Evolutionary conservation across 1,140 invertebrate genomes (phyloP), one percentile per base, ranked within the genome.

Genomic region (Paraescarpia echinospica): DNA sequence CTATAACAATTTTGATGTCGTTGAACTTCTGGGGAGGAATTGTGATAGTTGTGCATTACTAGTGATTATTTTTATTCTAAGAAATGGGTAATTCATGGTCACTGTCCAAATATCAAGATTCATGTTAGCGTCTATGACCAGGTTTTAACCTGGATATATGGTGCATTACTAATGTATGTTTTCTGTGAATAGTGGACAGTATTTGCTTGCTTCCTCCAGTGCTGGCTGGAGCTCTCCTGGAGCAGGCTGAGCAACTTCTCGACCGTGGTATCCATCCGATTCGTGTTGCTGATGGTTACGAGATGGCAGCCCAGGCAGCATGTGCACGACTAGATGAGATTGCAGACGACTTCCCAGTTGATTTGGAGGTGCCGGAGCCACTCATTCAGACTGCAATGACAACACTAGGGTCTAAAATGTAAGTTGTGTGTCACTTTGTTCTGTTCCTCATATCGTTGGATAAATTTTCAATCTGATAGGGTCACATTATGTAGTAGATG

Each of bases 211-310:
- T 77, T 77, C 59, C 59, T 77, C 59, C 95, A 96, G 98, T 98
- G 2, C 95, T 98, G 51, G 98, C 98, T 94, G 98, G 99, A 92
- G 98, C 99, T 35, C 96, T 99, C 0, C 95, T 99, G 59, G 99
- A 99, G 96, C 98, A 99, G 95, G 99, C 99, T 5, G 98, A 99
- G 94, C 96, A 97, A 93, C 95, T 99, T 1, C 96, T 99, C 0
- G 99, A 99, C 96, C 98, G 98, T 95, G 99, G 99, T 33, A 99
- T 99, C 95, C 99, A 99, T 96, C 99, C 99, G 0, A 99, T 99
- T 93, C 97, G 99, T 94, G 99, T 99, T 95, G 99, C 99, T 51
- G 99, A 99, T 97, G 99, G 99, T 89, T 99, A 98, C 96, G 99
- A 99, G 96, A 96, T 99, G 96, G 99, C 99, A 9, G 99, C 99